Evolutionary conservation across 2,113 vertebrate species (phyloP).

Genomic region (Podarcis cretensis): DNA sequence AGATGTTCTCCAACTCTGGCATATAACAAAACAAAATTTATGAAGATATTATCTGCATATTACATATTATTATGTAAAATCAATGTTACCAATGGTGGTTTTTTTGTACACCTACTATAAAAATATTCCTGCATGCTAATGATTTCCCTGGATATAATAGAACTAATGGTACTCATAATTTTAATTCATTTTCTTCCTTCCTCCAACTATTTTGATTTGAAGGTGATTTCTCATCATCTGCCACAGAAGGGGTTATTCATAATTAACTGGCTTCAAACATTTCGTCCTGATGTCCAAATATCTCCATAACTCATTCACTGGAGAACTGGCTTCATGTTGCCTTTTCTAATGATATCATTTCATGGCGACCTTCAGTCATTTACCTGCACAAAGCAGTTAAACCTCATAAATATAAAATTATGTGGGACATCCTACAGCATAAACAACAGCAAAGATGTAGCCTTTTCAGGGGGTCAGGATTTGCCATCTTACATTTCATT

Average conservation of each 20-base stretch:
- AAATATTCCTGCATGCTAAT: not conserved
- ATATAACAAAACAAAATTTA: too few species aligned
- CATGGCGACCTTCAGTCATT: not conserved
- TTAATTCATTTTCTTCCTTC: not conserved
- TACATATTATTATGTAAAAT: not conserved
- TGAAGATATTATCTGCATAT: too few species aligned
- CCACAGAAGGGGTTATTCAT: not conserved
- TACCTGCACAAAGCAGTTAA: not conserved
- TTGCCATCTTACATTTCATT: not conserved
- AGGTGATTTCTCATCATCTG: not conserved
- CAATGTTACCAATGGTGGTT: not conserved
- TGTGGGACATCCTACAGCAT: not conserved
- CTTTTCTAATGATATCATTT: conserved; percentile 9
- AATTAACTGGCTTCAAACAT: not conserved
- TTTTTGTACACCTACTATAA: not conserved
- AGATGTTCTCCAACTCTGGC: too few species aligned
- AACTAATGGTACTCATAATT: not conserved
- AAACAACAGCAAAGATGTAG: not conserved
- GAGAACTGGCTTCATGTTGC: not conserved
- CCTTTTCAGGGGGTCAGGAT: conserved; percentile 7
- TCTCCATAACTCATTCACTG: not conserved
- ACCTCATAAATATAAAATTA: not conserved
- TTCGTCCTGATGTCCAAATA: not conserved
- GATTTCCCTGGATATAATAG: not conserved
- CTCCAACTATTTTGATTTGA: not conserved